Evolutionary conservation across 2,113 vertebrate species (phyloP), one percentile per base, ranked within the genome.

Genomic region (Prinia subflava): DNA sequence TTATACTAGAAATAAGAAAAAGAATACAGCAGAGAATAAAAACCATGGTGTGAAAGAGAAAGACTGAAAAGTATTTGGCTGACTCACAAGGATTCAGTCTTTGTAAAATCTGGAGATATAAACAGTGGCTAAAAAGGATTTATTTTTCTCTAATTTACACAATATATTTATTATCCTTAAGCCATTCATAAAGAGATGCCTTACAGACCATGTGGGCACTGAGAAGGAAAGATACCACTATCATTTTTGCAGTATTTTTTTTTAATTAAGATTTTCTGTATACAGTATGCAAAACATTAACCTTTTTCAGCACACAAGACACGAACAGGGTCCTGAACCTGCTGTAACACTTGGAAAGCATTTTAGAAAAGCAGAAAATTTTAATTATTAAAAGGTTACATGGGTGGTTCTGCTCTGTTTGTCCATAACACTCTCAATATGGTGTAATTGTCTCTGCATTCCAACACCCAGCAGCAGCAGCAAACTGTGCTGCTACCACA

Each of bases 361-460:
- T 96, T 96, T 93, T 90, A 93, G 95, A 91, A 96, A 90, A 95
- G 93, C 90, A 95, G 94, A 97, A 97, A 94, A 95, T 77, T 89
- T 96, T 94, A 95, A 97, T 97, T 97, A 97, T 96, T 96, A 65
- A 83, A 96, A 96, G 95, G 96, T 97, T 96, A 80, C 69, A 71
- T 74, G 88, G 90, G 88, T 96, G 90, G 95, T 97, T 97, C 92
- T 92, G 95, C 95, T 97, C 94, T 96, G 88, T 95, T 97, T 96
- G 90, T 94, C 92, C 90, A 90, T 91, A 97, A 92, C 73, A 63
- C 59, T 93, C 88, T 94, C 95, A 97, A 96, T 96, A 97, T 94
- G 95, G 91, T 9, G 0, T 95, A 91, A 95, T 94, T 95, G 92
- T 94, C 76, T 95, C 83, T 84, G 81, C 85, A 76, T 89, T 91